Base-by-base conservation (phyloP, 1,140 invertebrate species). In the Trachymyrmex septentrionalis region DNA sequence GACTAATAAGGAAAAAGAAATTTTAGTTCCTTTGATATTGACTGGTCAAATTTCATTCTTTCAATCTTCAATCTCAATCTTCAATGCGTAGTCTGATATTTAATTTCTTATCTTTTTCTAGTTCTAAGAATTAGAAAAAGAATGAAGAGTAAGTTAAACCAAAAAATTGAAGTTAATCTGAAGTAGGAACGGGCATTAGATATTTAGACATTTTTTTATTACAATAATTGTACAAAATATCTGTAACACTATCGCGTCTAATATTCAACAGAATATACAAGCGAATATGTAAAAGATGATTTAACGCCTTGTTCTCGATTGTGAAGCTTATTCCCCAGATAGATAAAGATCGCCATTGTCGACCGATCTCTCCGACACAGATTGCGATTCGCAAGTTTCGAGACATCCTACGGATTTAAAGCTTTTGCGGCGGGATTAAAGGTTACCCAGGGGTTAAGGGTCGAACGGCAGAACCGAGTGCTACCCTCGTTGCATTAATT, bases 371-470 rank as follows among this genome's bases (percentile, higher is more conserved):
- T 30, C 78, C 2, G 12, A 61, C 38, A n/a, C 14, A 34, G 16
- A 27, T 81, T 34, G 66, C 27, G 38, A 84, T 84, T 75, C 69
- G 38, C 80, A 75, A 75, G 69, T 61, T 61, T 12, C 55, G 69
- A 84, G 80, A 75, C 80, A 75, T 73, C 27, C n/a, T 50, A 73
- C 80, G 80, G 80, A 84, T 84, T 84, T 84, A 84, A 84, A 84
- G 80, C 80, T 84, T 73, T 73, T 48, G 69, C 55, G 69, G 38
- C 10, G 44, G 69, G 69, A 84, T 84, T 84, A 84, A 84, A 73
- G 80, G 66, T 71, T 61, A 59, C 78, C 67, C 78, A 34, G 16
- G 53, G 69, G 57, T 84, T 75, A 84, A 84, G 80, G 80, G 27
- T 84, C 69, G 69, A 82, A 84, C 24, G 53, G 34, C 14, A 16